Evolutionary conservation across 2,797 vertebrate species (phyloP).

Genomic region (Phrynocephalus vlangalii): DNA sequence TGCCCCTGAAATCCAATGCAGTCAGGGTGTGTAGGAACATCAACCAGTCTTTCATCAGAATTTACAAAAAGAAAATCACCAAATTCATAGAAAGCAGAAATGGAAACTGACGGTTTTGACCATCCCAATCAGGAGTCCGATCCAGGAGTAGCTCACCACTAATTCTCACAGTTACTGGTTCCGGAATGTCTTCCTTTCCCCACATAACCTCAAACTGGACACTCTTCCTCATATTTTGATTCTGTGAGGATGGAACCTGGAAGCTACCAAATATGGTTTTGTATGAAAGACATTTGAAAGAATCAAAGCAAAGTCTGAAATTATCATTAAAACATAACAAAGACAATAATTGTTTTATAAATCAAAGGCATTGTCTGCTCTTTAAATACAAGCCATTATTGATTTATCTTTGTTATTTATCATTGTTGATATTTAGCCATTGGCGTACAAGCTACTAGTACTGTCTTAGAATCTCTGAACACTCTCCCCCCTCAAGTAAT

Average conservation of each 20-base stretch:
- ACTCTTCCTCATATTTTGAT: neutral
- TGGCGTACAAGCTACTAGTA: neutral
- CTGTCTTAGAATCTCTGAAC: neutral
- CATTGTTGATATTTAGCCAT: neutral
- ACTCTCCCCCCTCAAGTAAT: neutral
- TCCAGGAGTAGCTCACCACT: neutral
- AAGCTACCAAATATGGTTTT: neutral
- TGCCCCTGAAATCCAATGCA: too few relatives aligned
- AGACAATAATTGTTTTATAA: neutral
- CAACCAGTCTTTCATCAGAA: too few relatives aligned
- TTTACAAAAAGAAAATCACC: too few relatives aligned
- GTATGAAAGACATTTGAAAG: neutral
- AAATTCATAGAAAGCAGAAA: too few relatives aligned
- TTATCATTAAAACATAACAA: neutral
- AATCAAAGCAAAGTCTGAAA: neutral
- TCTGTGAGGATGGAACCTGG: neutral
- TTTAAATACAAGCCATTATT: slow-evolving; percentile 12
- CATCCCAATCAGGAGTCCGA: neutral
- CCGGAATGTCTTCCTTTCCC: neutral
- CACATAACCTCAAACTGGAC: neutral
- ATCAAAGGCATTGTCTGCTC: neutral
- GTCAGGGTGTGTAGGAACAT: too few relatives aligned
- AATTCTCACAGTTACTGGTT: neutral
- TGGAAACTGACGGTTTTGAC: too few relatives aligned
- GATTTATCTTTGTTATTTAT: neutral